Evolutionary conservation across 2,113 vertebrate genomes (phyloP), one percentile per base, ranked within the genome.

Genomic region (Protobothrops mucrosquamatus): DNA sequence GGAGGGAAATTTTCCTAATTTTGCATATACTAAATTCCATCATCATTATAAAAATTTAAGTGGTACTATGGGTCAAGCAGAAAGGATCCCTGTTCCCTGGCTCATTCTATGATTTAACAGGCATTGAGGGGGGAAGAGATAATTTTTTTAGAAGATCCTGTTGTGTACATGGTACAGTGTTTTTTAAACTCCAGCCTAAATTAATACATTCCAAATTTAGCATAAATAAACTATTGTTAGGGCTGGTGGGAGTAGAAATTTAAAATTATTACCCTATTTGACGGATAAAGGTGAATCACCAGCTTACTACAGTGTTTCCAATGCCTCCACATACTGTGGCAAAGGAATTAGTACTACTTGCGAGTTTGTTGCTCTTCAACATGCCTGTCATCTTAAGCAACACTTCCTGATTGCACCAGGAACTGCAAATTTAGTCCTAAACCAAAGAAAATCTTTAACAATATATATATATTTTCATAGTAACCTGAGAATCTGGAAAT

Each of bases 301-400:
- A 26, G 12, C 15, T 64, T 9, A 81, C 29, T 39, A 94, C 90
- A 90, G 94, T 95, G 90, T 95, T 96, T 93, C 92, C 94, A 74
- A 93, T 92, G 34, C 56, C 69, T 26, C 20, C 20, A 43, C 5
- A 94, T 92, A 93, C 87, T 91, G 95, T 87, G 88, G 93, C 94
- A 93, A 91, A 92, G 94, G 95, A 93, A 94, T 95, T 15, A 54
- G 48, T 48, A 59, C 94, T 46, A 93, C 94, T 95, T 95, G 95
- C 90, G 96, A 94, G 92, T 57, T 94, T 93, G 95, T 94, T 96
- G 96, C 96, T 94, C 20, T 95, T 95, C 85, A 86, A 96, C 95
- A 96, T 94, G 96, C 94, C 93, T 92, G 74, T 9, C 88, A 64
- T 90, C 23, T 87, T 86, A 22, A 90, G 26, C n/a, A 43, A 90